Base-by-base conservation (phyloP, 2,888 invertebrate species). In the Netelia virgata region DNA sequence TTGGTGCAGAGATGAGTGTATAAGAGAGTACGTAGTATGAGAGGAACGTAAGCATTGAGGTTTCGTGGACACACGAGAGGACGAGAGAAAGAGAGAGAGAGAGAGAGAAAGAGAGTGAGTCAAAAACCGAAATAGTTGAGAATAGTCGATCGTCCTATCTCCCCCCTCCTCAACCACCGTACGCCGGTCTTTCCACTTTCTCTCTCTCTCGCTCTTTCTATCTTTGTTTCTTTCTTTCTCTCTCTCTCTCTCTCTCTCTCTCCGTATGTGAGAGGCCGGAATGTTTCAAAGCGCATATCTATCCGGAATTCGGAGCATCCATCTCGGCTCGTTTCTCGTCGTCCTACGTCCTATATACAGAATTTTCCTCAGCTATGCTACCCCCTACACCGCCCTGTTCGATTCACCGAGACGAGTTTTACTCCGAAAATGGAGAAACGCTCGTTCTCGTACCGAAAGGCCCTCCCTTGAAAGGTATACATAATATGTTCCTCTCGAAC, bases 261-360 rank as follows among this genome's bases (percentile, higher is more conserved):
- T 41, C n/a, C n/a, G 41, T n/a, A 20, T 59, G 43, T 61, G 61
- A 20, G 70, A 36, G 53, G 23, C 20, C 20, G 70, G 80, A 80
- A 80, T 80, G 70, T 73, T 80, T 84, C 83, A 76, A 80, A 78
- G 78, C 61, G 80, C 72, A 76, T 68, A 80, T 84, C 64, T 28
- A 76, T 57, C 72, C 69, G 70, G 76, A 73, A 84, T 76, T 84
- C 80, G 53, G 43, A 23, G 73, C 66, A 80, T 80, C 76, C 80
- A 66, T 76, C 63, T 75, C 50, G 64, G 41, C 82, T 68, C 77
- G 50, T 72, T 70, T 75, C 75, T 28, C 70, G 43, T 61, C 78
- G 70, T 78, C 50, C 63, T 53, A 50, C 47, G 14, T 53, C 20
- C 18, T 53, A 69, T 69, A 69, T 53, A 23, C 53, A 74, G 16